Base-by-base conservation (phyloP, 2,113 vertebrate genomes). In the Parotia lawesii region DNA sequence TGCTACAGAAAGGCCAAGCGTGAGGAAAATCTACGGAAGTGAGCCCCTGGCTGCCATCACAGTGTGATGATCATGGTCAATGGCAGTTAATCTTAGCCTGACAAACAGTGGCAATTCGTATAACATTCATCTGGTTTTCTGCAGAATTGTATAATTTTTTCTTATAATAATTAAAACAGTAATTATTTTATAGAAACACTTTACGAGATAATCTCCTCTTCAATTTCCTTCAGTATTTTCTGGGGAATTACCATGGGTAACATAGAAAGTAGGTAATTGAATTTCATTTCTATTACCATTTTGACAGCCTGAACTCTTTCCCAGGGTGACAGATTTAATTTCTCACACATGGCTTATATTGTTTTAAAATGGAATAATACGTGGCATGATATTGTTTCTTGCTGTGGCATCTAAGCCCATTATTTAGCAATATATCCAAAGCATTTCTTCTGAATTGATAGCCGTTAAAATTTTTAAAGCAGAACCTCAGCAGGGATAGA, bases 201-300 rank as follows among this genome's bases (percentile, higher is more conserved):
- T 85, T 75, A 66, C 35, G 75, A 85, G 50, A 75, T 90, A 93
- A 96, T 94, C 71, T 90, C 56, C 74, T 92, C 65, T 91, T 94
- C 57, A 87, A 84, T 85, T 90, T 95, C 64, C 85, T 94, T 89
- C 85, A 87, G 90, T 94, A 94, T 96, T 94, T 96, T 89, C 72
- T 71, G n/a, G 65, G 67, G 74, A 87, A 93, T 96, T 81, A 94
- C 65, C 38, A 72, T 47, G 67, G 11, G 28, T 91, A 95, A 94
- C 57, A 78, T 35, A 80, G 74, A 91, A 96, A 95, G 95, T 29
- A 93, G 80, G 61, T 96, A 94, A 96, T 72, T 83, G 50, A 93
- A 90, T 96, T 95, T 97, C 53, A 67, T 70, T 92, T 94, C 87
- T 73, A 87, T 96, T 97, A 94, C 67, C 76, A 87, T 92, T 96